Conservation (phyloP, 2,888 invertebrate species). For the Hydrotaea cyrtoneurina region DNA sequence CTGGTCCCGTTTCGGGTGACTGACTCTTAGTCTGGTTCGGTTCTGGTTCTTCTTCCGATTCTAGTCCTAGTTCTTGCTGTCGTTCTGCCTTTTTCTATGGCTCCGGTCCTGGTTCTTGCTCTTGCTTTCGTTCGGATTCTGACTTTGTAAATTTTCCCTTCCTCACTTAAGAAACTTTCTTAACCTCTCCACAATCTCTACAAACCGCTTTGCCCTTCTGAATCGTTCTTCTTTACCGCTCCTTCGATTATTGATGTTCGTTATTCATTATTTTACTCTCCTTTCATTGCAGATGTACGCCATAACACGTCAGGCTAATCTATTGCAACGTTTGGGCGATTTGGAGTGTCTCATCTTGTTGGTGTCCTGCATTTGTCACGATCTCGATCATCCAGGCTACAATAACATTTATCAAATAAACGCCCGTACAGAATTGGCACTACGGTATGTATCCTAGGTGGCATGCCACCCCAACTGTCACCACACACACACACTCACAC, state of each 20-base stretch:
- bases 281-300: conserved; percentile 88
- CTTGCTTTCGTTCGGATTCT: too few relatives aligned
- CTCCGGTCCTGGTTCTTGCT: too few relatives aligned
- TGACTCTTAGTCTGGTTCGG: too few relatives aligned
- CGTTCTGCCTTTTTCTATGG: too few relatives aligned
- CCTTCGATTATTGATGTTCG: neutral
- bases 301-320: conserved; percentile 87
- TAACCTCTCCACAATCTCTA: too few relatives aligned
- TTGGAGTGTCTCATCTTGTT: conserved; percentile 89
- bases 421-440: conserved; percentile 90
- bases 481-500: neutral
- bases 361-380: conserved; percentile 90
- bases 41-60: too few relatives aligned
- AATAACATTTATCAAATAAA: conserved; percentile 92
- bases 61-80: too few relatives aligned
- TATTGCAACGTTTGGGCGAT: conserved; percentile 86
- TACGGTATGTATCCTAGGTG: conserved; percentile 81
- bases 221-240: neutral
- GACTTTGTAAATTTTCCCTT: too few relatives aligned
- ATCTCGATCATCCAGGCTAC: conserved; percentile 89
- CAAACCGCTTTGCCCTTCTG: too few relatives aligned
- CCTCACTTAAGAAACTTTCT: too few relatives aligned
- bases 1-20: too few relatives aligned
- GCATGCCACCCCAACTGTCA: neutral
- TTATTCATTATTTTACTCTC: too few relatives aligned